Percentiles rank a stretch among this genome's conserved stretches.
Evolutionary conservation across 2,797 vertebrate genomes (phyloP).

Genomic region (Ambastaia sidthimunki): DNA sequence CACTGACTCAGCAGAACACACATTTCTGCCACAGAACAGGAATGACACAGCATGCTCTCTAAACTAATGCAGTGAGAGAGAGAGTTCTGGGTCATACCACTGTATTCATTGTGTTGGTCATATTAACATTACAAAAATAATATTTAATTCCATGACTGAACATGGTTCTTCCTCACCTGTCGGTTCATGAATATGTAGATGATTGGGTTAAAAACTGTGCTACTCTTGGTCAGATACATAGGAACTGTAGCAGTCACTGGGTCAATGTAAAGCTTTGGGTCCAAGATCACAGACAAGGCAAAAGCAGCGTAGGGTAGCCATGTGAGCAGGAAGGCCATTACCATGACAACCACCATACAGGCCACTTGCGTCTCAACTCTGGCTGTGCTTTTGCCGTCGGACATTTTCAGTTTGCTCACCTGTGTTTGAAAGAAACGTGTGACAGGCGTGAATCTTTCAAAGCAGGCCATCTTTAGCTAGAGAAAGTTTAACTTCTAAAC

Average conservation of each 20-base stretch:
- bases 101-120: no score
- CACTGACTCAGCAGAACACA: conserved; percentile 63
- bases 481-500: no score
- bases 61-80: conserved; percentile 67
- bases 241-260: conserved; percentile 73
- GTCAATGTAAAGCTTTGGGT: conserved; percentile 70
- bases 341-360: conserved; percentile 86
- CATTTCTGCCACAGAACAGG: conserved; percentile 77
- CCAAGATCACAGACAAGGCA: conserved; percentile 71
- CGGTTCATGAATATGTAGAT: conserved; percentile 81
- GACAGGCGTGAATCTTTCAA: no score
- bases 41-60: conserved; percentile 68
- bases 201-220: conserved; percentile 79
- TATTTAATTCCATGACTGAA: no score
- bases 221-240: conserved; percentile 75
- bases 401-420: conserved; percentile 73
- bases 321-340: conserved; percentile 83
- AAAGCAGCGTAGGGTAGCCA: conserved; percentile 86
- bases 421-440: conserved; percentile 38
- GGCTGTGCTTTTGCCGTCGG: conserved; percentile 67
- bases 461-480: no score
- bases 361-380: conserved; percentile 83
- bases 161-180: conserved; percentile 61
- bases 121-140: no score
- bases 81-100: conserved; percentile 4